Evolutionary conservation across 2,113 vertebrate species (phyloP).

Genomic region (Elanoides forficatus): DNA sequence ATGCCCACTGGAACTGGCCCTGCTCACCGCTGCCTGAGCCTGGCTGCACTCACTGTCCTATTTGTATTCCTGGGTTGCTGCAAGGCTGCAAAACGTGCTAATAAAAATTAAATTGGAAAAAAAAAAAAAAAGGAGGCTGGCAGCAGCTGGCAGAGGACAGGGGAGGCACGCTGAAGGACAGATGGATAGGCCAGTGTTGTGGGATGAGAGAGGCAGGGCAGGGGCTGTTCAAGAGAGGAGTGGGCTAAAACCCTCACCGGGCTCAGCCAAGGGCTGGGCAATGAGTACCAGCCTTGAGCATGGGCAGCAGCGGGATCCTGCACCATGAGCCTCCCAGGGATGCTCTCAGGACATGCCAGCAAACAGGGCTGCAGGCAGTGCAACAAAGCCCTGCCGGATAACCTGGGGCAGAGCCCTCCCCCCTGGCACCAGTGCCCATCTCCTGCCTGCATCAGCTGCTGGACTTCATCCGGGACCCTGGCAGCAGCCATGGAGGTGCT

Average conservation of each 20-base stretch:
- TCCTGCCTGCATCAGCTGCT: not conserved
- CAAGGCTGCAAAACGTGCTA: slow-evolving; percentile 30
- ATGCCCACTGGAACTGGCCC: not conserved
- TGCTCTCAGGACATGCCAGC: not conserved
- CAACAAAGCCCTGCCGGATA: not conserved
- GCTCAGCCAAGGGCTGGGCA: not conserved
- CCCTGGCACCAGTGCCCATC: not conserved
- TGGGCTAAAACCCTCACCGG: accelerated
- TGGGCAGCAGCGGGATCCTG: accelerated
- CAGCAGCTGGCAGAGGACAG: not conserved
- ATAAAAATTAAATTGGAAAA: slow-evolving; percentile 25
- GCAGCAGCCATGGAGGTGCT: not conserved
- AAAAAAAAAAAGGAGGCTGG: not conserved
- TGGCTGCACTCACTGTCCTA: not conserved
- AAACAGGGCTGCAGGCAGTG: not conserved
- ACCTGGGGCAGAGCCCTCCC: not conserved
- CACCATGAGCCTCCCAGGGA: not conserved
- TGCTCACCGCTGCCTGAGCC: accelerated
- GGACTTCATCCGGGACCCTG: not conserved
- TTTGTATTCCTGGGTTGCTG: slow-evolving; percentile 22
- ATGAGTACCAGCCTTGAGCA: not conserved
- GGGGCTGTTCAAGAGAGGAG: not conserved
- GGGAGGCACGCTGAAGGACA: not conserved
- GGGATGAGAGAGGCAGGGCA: not conserved
- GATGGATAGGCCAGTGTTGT: not conserved